These are phyloP conservation scores for Drosophila subquinaria DNA, from an alignment of 2,888 invertebrate species.

Conservation along the genomic window DNA sequence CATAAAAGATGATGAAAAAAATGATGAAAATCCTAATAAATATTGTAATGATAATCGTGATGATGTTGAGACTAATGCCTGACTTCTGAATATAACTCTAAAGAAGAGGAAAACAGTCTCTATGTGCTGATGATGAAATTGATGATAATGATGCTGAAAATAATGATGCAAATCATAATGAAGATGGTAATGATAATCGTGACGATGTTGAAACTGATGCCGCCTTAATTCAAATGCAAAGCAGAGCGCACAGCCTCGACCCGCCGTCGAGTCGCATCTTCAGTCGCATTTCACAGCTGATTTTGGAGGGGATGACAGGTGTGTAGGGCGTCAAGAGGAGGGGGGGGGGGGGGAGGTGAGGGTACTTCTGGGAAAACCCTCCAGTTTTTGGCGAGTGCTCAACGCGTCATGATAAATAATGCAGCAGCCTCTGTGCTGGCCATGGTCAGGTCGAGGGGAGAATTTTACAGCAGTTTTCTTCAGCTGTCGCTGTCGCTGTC, in stretches of 20 bases:
- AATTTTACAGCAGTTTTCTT: conserved; percentile 53
- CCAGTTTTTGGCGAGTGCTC: conserved; percentile 61
- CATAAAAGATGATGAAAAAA: not conserved
- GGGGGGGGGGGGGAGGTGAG: not conserved
- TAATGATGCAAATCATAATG: conserved; percentile 28
- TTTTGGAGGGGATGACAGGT: not conserved
- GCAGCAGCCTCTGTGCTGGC: conserved; percentile 49
- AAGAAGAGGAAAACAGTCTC: not conserved
- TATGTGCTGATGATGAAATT: not conserved
- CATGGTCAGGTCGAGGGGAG: conserved; percentile 13
- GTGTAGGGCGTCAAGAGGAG: not conserved
- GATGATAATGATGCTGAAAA: not conserved
- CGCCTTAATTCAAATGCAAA: conserved; percentile 76
- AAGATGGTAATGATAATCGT: conserved; percentile 50
- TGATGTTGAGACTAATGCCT: not conserved
- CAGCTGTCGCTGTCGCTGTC: conserved; percentile 57
- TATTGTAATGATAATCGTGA: not conserved
- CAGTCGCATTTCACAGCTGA: conserved; percentile 31
- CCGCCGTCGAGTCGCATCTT: conserved; percentile 39
- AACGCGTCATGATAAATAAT: conserved; percentile 70
- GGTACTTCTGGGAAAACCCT: conserved; percentile 25
- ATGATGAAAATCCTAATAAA: not conserved
- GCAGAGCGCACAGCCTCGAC: conserved; percentile 53
- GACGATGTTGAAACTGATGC: conserved; percentile 25
- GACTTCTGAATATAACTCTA: not conserved